A percentile compares a stretch with the other conserved stretches of the same genome.
These are phyloP conservation scores for Kuschelorhynchus macadamiae DNA, from an alignment of 2,888 invertebrate species.

Conservation along the genomic window DNA sequence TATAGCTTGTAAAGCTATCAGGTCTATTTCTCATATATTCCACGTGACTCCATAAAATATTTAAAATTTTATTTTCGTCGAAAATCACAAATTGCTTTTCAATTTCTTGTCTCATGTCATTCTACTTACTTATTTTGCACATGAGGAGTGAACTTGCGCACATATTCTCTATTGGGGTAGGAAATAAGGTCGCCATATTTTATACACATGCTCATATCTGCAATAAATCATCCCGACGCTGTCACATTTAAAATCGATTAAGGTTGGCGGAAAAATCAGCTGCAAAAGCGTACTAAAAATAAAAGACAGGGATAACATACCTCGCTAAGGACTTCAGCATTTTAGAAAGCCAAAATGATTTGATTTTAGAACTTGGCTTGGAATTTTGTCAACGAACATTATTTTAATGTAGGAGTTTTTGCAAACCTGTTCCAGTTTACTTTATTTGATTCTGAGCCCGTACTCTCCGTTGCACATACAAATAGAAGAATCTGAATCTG, in stretches of 20 bases:
- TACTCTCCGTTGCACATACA: too few relatives aligned
- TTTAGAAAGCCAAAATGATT: neutral
- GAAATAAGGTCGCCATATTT: conserved; percentile 19
- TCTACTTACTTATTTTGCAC: conserved; percentile 8
- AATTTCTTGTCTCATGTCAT: conserved; percentile 1
- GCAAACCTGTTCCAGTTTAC: too few relatives aligned
- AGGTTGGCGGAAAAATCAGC: conserved; percentile 13
- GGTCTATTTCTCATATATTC: too few relatives aligned
- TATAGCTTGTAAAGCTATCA: too few relatives aligned
- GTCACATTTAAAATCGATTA: conserved; percentile 34
- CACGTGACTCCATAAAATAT: too few relatives aligned
- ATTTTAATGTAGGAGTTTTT: too few relatives aligned
- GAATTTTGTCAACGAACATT: neutral
- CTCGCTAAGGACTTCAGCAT: neutral
- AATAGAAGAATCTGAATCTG: too few relatives aligned
- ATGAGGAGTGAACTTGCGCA: neutral
- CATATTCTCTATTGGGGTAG: neutral
- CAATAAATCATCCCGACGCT: conserved; percentile 25
- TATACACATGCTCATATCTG: conserved; percentile 13
- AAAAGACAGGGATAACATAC: conserved; percentile 4
- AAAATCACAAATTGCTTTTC: neutral
- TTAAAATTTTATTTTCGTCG: too few relatives aligned
- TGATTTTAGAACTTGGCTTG: neutral
- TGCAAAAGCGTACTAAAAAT: conserved; percentile 19
- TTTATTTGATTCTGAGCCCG: too few relatives aligned